Conservation (phyloP, 2,797 vertebrate genomes). For the Acipenser oxyrinchus region DNA sequence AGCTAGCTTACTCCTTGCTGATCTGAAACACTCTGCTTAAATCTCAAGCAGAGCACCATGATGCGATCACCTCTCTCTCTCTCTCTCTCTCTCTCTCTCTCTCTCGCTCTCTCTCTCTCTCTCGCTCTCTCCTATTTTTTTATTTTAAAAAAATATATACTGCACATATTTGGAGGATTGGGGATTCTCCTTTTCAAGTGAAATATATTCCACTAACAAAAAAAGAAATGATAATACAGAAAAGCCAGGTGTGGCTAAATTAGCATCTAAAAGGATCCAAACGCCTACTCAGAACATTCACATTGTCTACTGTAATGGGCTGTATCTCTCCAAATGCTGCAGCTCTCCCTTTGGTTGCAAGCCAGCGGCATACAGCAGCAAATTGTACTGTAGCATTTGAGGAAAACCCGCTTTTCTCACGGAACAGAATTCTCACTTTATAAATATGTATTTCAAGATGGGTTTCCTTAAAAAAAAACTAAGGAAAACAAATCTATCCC, state of each 20-base stretch:
- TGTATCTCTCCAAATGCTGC: constrained; percentile 65
- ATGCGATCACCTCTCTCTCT: constrained; percentile 36
- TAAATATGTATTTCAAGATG: constrained; percentile 36
- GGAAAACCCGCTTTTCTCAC: constrained; percentile 39
- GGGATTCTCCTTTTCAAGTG: not conserved
- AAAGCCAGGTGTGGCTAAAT: constrained; percentile 59
- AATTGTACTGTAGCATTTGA: constrained; percentile 52
- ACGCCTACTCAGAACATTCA: constrained; percentile 59
- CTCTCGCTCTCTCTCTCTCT: constrained; percentile 16
- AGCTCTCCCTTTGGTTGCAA: constrained; percentile 62
- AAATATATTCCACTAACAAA: not conserved
- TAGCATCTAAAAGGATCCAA: constrained; percentile 61
- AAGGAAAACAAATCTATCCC: no score
- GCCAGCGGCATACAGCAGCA: constrained; percentile 67
- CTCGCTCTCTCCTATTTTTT: constrained; percentile 3
- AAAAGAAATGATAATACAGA: constrained; percentile 39
- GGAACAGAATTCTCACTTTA: constrained; percentile 44
- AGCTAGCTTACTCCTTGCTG: constrained; percentile 41
- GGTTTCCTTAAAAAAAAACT: not conserved
- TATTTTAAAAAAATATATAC: not conserved
- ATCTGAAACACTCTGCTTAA: constrained; percentile 41
- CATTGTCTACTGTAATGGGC: constrained; percentile 60
- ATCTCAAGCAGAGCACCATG: constrained; percentile 46
- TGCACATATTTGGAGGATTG: not conserved
- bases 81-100: not conserved